Evolutionary conservation across 2,888 invertebrate species (phyloP).

Genomic region (Chrysolina haemoptera): DNA sequence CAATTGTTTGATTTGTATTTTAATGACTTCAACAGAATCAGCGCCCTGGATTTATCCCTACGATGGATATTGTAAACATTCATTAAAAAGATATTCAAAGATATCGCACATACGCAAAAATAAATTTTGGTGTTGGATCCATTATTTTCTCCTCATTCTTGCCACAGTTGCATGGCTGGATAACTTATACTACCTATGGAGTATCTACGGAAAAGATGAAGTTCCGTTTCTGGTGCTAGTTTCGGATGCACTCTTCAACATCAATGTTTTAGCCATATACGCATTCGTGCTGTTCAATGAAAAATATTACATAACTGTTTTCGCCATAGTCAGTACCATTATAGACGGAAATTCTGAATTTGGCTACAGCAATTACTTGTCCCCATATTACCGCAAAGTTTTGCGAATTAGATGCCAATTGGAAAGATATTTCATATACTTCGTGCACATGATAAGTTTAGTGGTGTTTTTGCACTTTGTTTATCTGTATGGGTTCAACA

Average conservation of each 20-base stretch:
- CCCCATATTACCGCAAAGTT: not conserved
- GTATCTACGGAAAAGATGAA: not conserved
- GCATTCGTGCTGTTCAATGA: not conserved
- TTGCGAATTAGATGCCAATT: not conserved
- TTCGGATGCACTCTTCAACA: not conserved
- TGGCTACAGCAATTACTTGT: not conserved
- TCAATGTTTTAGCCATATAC: not conserved
- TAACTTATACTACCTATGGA: not conserved
- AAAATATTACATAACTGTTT: not conserved
- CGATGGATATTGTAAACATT: constrained; percentile 2
- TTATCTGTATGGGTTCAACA: not conserved
- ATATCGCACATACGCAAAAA: not conserved
- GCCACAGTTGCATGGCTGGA: not conserved
- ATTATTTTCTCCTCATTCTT: not conserved
- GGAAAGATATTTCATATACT: not conserved
- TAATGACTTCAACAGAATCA: not conserved
- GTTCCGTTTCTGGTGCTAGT: not conserved
- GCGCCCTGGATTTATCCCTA: constrained; percentile 3
- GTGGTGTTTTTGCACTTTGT: not conserved
- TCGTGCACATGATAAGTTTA: not conserved
- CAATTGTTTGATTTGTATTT: constrained; percentile 4
- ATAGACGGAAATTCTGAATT: not conserved
- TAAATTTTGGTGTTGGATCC: not conserved
- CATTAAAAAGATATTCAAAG: not conserved
- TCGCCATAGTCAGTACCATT: not conserved